phyloP scores from a whole-genome alignment of 2,888 invertebrate genomes.

The Sesamia inferens region DNA sequence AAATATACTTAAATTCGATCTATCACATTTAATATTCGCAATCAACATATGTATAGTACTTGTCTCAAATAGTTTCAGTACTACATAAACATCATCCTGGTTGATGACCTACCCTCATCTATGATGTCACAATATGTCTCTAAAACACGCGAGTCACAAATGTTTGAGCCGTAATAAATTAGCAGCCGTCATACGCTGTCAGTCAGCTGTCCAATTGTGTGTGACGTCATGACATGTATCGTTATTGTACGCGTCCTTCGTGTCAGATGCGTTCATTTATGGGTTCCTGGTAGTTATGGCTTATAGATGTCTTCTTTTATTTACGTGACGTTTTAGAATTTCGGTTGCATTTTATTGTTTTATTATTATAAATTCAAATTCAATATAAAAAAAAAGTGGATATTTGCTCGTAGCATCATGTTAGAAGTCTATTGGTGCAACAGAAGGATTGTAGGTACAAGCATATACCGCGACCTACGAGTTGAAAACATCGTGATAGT shows the following conservation, averaged over 20 bases:
- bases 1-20: neutral
- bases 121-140: conserved; percentile 24
- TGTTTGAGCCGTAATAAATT: conserved; percentile 56
- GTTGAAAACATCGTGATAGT: too few species aligned
- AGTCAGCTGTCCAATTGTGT: conserved; percentile 60
- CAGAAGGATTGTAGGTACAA: neutral
- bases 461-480: too few species aligned
- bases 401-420: too few species aligned
- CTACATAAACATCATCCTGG: neutral
- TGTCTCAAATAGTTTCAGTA: neutral
- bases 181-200: conserved; percentile 55
- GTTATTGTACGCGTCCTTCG: conserved; percentile 28
- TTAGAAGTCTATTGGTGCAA: neutral
- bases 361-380: neutral
- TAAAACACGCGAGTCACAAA: conserved; percentile 28
- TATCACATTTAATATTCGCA: too few species aligned
- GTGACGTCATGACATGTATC: conserved; percentile 35
- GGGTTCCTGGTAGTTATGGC: conserved; percentile 20
- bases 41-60: neutral
- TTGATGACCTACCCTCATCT: neutral
- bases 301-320: neutral
- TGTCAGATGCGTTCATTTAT: conserved; percentile 18
- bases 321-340: neutral
- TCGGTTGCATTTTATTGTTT: neutral
- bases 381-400: neutral